Evolutionary conservation across 2,888 invertebrate species (phyloP).

Genomic region (Acanthacorydalis orientalis): DNA sequence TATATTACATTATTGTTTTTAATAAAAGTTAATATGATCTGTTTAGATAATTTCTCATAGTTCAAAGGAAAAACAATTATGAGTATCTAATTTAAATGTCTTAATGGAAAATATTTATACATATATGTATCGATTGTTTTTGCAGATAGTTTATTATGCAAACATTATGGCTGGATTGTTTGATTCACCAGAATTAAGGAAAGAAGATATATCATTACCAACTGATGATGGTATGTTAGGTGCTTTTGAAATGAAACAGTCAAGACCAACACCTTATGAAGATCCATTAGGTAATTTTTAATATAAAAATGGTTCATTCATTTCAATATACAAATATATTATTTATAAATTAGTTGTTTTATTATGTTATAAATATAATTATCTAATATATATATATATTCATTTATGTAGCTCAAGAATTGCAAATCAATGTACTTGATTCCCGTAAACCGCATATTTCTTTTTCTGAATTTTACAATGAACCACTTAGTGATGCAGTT

Average conservation of each 20-base stretch:
- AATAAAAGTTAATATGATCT: too few relatives aligned
- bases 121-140: slow-evolving; percentile 5
- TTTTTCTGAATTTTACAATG: slow-evolving; percentile 87
- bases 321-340: neutral
- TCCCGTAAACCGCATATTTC: slow-evolving; percentile 70
- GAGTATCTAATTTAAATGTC: too few relatives aligned
- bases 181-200: slow-evolving; percentile 44
- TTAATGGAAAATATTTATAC: too few relatives aligned
- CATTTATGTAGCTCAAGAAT: slow-evolving; percentile 37
- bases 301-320: neutral
- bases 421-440: slow-evolving; percentile 62
- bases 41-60: too few relatives aligned
- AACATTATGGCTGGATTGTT: slow-evolving; percentile 70
- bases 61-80: too few relatives aligned
- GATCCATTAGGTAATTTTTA: slow-evolving; percentile 41
- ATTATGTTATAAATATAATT: slow-evolving; percentile 1
- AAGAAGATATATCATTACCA: slow-evolving; percentile 33
- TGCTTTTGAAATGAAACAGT: slow-evolving; percentile 28
- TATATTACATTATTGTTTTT: too few relatives aligned
- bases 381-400: neutral
- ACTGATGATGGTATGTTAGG: slow-evolving; percentile 33
- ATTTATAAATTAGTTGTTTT: neutral
- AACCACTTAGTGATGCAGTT: slow-evolving; percentile 77
- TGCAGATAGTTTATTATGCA: slow-evolving; percentile 69
- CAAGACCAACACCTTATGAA: slow-evolving; percentile 28